A percentile compares a stretch with the other conserved stretches of the same genome.
These are phyloP conservation scores for Leguminivora glycinivorella DNA, from an alignment of 1,140 invertebrate species.

Conservation along the genomic window DNA sequence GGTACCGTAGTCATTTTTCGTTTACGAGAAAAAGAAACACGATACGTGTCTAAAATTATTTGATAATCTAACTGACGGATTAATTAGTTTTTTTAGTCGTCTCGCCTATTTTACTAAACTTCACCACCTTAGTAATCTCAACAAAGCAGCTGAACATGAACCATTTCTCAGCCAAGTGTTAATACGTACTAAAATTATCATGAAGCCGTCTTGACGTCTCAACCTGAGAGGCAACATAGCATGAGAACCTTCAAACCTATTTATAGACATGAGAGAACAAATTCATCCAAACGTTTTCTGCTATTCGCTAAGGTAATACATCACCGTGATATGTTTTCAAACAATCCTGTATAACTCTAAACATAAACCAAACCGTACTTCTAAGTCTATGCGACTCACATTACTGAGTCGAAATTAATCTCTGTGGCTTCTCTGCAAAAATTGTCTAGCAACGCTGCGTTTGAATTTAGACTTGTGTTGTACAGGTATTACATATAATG, in stretches of 20 bases:
- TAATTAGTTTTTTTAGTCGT: no score
- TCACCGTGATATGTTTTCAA: slow-evolving; percentile 30
- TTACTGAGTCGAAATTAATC: neutral
- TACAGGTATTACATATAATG: no score
- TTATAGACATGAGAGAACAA: slow-evolving; percentile 18
- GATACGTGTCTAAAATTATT: no score
- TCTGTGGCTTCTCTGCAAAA: neutral
- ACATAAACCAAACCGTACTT: neutral
- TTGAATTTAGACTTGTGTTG: neutral
- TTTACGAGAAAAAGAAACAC: no score
- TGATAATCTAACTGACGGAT: no score
- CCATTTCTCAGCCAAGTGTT: neutral
- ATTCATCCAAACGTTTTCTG: slow-evolving; percentile 21
- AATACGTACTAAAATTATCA: slow-evolving; percentile 15
- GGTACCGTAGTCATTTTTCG: no score
- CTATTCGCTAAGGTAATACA: slow-evolving; percentile 34
- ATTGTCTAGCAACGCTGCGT: neutral
- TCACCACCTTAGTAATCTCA: neutral
- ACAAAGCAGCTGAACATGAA: neutral
- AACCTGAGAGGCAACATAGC: slow-evolving; percentile 9
- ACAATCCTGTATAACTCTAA: neutral
- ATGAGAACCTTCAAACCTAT: slow-evolving; percentile 26
- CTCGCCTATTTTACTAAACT: no score
- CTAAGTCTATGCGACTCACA: neutral
- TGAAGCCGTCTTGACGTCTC: slow-evolving; percentile 22